Conservation (phyloP, 2,797 vertebrate species). For the Rhodeus uyekii region DNA sequence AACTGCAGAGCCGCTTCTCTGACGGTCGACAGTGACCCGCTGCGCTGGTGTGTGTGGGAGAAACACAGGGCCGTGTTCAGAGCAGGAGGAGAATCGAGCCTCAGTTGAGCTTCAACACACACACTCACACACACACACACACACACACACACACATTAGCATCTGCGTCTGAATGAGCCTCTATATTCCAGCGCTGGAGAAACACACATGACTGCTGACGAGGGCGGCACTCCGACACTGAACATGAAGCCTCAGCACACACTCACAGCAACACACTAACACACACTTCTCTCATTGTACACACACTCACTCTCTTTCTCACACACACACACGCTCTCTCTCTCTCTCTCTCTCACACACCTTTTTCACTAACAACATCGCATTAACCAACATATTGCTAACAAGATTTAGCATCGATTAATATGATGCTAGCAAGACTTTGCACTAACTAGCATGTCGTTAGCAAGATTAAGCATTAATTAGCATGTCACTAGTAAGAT, state of each 20-base stretch:
- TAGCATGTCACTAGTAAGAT: too few species aligned
- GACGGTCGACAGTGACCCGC: slow-evolving; percentile 3
- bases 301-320: neutral
- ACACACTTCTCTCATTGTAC: slow-evolving; percentile 6
- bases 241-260: slow-evolving; percentile 7
- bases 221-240: neutral
- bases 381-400: too few species aligned
- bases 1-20: neutral
- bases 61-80: slow-evolving; percentile 43
- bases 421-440: too few species aligned
- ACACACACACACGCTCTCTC: too few species aligned
- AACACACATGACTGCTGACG: slow-evolving; percentile 38
- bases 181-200: slow-evolving; percentile 53
- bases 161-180: slow-evolving; percentile 50
- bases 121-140: slow-evolving; percentile 22
- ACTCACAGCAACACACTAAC: neutral
- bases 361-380: too few species aligned
- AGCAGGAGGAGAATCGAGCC: slow-evolving; percentile 36
- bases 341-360: too few species aligned
- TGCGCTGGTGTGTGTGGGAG: slow-evolving; percentile 25
- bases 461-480: too few species aligned
- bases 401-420: too few species aligned
- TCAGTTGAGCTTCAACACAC: slow-evolving; percentile 31
- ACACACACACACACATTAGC: slow-evolving; percentile 42
- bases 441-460: too few species aligned